Evolutionary conservation across 2,888 invertebrate species (phyloP).

Genomic region (Acholoe squamosa): DNA sequence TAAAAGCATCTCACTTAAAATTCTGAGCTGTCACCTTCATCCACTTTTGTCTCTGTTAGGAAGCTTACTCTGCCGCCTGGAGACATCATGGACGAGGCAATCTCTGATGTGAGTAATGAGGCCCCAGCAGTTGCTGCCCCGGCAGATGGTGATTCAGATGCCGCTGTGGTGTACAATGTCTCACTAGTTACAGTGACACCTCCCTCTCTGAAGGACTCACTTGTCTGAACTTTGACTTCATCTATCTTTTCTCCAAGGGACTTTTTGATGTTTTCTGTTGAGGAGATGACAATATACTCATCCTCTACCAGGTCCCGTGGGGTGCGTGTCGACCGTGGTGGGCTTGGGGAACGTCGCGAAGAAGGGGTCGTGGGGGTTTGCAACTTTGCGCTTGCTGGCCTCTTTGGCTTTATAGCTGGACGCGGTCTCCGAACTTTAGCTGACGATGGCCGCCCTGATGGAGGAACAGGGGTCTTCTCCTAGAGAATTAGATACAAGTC

Average conservation of each 20-base stretch:
- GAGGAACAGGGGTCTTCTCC: conserved; percentile 28
- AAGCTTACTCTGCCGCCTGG: neutral
- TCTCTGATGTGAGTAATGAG: neutral
- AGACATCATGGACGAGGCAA: neutral
- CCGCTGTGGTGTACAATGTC: neutral
- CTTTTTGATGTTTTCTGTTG: neutral
- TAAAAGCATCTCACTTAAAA: neutral
- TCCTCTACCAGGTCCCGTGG: neutral
- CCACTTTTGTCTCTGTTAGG: neutral
- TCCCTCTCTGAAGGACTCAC: neutral
- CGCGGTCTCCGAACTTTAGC: conserved; percentile 32
- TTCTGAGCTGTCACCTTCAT: neutral
- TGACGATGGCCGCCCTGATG: neutral
- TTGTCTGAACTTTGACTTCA: too few species aligned
- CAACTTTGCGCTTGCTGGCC: conserved; percentile 28
- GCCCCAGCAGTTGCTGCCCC: neutral
- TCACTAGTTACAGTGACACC: neutral
- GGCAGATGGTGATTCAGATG: neutral
- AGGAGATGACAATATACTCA: neutral
- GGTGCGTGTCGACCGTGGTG: neutral
- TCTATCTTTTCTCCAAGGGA: neutral
- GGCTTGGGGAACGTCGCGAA: neutral
- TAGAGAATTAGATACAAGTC: too few species aligned
- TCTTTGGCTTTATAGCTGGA: neutral
- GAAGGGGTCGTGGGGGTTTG: neutral